A percentile compares a stretch with the other conserved stretches of the same genome.
Conservation (phyloP, 2,888 invertebrate genomes). For the Acholoe squamosa region DNA sequence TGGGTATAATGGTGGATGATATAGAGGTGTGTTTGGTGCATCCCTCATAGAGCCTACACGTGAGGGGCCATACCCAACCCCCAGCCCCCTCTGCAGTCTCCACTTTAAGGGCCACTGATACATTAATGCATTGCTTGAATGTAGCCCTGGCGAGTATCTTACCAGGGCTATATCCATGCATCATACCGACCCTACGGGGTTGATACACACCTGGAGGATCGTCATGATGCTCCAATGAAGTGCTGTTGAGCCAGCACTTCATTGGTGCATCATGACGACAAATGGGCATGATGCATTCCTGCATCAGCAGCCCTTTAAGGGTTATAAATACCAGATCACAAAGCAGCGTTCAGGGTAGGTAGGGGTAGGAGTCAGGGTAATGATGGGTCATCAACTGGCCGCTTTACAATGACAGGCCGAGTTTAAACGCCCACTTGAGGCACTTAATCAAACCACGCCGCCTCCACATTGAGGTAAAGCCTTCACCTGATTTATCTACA, state of each 20-base stretch:
- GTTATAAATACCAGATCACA: too few species aligned
- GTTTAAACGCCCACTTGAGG: constrained; percentile 38
- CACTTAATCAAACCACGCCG: constrained; percentile 40
- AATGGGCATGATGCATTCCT: too few species aligned
- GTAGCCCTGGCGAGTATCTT: neutral
- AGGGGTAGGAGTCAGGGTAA: neutral
- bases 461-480: neutral
- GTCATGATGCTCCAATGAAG: too few species aligned
- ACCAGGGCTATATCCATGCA: too few species aligned
- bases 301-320: too few species aligned
- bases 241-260: too few species aligned
- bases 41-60: neutral
- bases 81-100: neutral
- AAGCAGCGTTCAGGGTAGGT: neutral
- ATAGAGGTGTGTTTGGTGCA: neutral
- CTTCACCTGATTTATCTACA: constrained; percentile 36
- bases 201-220: too few species aligned
- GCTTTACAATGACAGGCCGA: neutral
- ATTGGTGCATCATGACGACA: too few species aligned
- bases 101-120: neutral
- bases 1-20: constrained; percentile 3
- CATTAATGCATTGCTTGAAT: too few species aligned
- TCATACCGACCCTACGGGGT: too few species aligned
- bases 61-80: neutral
- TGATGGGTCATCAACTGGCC: constrained; percentile 25